Base-by-base conservation (phyloP, 2,113 vertebrate genomes). In the Marmota monax region DNA sequence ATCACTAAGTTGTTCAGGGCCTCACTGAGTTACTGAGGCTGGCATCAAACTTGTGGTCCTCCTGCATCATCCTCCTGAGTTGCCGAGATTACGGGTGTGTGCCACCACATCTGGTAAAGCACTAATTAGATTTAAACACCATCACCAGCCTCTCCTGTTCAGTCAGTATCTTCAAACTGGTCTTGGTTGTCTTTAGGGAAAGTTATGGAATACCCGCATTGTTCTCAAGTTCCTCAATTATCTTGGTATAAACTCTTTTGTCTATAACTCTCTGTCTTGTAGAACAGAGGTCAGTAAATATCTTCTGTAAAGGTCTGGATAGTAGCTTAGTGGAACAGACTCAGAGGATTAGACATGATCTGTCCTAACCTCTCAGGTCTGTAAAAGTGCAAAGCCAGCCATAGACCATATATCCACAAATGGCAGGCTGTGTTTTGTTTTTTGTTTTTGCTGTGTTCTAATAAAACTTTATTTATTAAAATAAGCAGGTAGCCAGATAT, bases 401-500 rank as follows among this genome's bases (percentile, higher is more conserved):
- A 8, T 6, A 12, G 2, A 7, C 20, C 32, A 1, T 37, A 5
- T 7, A 37, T 12, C 11, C 20, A 58, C 58, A 16, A 10, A 9
- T 17, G 27, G 37, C 9, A 20, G 4, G 17, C 61, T 91, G 23
- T 63, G 23, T 27, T 63, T 63, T 63, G 61, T 9, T 20, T 58
- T 58, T 58, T 58, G 56, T 22, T 4, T 63, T 63, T 63, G 25
- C 8, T 63, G 0, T 67, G 32, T 86, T 74, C 84, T 78, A 58
- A 29, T 87, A 90, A 94, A 94, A n/a, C 72, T 90, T 84, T 88
- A 90, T 83, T 86, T 84, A 58, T 45, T 27, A 14, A 94, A 67
- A 29, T 13, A 25, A 51, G 23, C 48, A 27, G 29, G 42, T 65
- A 51, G 34, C 48, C 63, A n/a, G 13, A 65, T 56, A 17, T 70